phyloP scores from a whole-genome alignment of 2,113 vertebrate species.

The Falco punctatus region DNA sequence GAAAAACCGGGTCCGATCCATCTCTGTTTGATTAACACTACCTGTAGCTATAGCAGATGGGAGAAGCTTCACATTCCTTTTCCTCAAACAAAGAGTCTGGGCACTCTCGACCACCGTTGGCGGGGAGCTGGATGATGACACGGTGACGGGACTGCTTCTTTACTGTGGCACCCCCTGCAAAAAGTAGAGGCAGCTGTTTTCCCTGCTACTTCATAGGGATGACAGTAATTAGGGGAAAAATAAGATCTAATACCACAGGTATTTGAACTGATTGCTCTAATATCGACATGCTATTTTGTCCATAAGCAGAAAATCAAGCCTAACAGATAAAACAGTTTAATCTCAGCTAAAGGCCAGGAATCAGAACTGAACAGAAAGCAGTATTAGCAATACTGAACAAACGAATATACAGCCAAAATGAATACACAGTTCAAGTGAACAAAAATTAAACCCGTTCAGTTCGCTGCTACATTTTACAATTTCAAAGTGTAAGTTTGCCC shows the following conservation, averaged over 20 bases:
- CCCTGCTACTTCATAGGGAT: background rate
- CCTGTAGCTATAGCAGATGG: slow-evolving; percentile 89
- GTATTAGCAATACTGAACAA: background rate
- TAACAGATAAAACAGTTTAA: background rate
- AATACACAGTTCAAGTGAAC: background rate
- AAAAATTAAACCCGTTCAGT: background rate
- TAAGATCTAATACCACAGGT: background rate
- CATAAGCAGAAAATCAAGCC: background rate
- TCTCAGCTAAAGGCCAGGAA: background rate
- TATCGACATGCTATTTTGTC: background rate
- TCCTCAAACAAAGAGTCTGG: slow-evolving; percentile 89
- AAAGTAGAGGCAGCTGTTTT: background rate
- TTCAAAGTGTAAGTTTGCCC: background rate
- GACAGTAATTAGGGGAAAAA: background rate
- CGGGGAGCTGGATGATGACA: slow-evolving; percentile 87
- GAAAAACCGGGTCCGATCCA: background rate
- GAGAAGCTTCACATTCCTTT: slow-evolving; percentile 83
- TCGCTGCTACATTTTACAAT: background rate
- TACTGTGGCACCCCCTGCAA: slow-evolving; percentile 76
- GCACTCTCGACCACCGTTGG: slow-evolving; percentile 93
- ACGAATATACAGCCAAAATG: background rate
- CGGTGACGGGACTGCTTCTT: slow-evolving; percentile 87
- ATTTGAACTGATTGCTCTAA: background rate
- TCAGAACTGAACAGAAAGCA: background rate
- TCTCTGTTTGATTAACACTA: slow-evolving; percentile 49